Conservation (phyloP, 30 jellyfish, hydroid and myxozoan species). For the Rhopilema esculentum region DNA sequence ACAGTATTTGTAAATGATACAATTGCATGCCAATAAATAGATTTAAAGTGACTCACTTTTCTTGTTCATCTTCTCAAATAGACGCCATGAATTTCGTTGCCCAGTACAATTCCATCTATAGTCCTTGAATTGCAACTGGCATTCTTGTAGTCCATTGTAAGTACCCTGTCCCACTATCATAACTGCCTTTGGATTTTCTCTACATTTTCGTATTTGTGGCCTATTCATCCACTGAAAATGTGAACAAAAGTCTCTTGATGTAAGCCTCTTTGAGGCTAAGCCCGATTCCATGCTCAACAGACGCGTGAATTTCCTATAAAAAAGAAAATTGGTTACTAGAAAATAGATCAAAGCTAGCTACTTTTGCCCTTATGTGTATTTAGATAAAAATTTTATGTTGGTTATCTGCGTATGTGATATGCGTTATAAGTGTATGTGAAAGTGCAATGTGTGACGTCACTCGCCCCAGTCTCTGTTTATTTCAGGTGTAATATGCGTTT, state of each 20-base stretch:
- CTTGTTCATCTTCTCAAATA: conserved; percentile 84
- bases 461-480: neutral
- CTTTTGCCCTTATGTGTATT: too few relatives aligned
- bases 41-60: conserved; percentile 60
- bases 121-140: conserved; percentile 72
- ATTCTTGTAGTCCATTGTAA: conserved; percentile 76
- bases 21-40: too few relatives aligned
- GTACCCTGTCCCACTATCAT: conserved; percentile 80
- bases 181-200: conserved; percentile 74
- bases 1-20: too few relatives aligned
- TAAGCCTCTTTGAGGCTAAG: conserved; percentile 54
- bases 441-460: neutral
- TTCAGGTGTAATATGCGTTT: too few relatives aligned
- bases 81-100: conserved; percentile 67
- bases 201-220: conserved; percentile 61
- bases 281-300: conserved; percentile 71
- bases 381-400: too few relatives aligned
- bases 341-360: too few relatives aligned
- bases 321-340: too few relatives aligned
- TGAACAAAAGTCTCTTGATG: conserved; percentile 73
- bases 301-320: conserved; percentile 75
- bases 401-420: too few relatives aligned
- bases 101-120: conserved; percentile 89
- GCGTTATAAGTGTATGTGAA: too few relatives aligned
- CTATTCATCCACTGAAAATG: conserved; percentile 76